Base-by-base conservation (phyloP, 2,888 invertebrate species). In the Melanotus villosus region DNA sequence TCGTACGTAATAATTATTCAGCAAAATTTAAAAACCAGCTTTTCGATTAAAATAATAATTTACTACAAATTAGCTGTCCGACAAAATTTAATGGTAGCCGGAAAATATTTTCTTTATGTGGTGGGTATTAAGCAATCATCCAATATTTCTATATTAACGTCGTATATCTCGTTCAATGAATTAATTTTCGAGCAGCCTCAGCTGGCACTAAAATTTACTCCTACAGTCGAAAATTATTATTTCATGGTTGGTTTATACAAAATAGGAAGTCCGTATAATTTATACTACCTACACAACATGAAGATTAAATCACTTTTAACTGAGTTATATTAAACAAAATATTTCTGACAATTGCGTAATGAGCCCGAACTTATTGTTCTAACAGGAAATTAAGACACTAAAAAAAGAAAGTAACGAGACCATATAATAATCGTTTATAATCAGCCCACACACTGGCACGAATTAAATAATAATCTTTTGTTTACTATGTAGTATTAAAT, bases 361-460 rank as follows among this genome's bases (percentile, higher is more conserved):
- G 36, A 50, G n/a, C 43, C 41, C 26, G 41, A 64, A 56, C 21
- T 26, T 30, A 64, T 64, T 64, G 23, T 50, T 47, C 32, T 56
- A 38, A 34, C 64, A 64, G 64, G 64, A 64, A 64, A 64, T 64
- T 52, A 56, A 54, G 64, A 64, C 14, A 56, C 54, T 62, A 52
- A 54, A 23, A n/a, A n/a, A 64, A 41, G 64, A 41, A 64, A 54
- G 41, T 41, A 26, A 16, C 34, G 26, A 23, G 59, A 30, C 32
- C 30, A 60, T 43, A 18, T 12, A 59, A 34, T 45, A 19, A 47
- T 19, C 26, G 6, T 30, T 12, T 14, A 38, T 38, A 16, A 14
- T 12, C 12, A 21, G 23, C 45, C 47, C 12, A 47, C 47, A 12
- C 47, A n/a, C n/a, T 3, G 43, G 10, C 14, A 43, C 1, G 12